Conservation (phyloP, 2,113 vertebrate species). For the Diphyllodes magnificus region DNA sequence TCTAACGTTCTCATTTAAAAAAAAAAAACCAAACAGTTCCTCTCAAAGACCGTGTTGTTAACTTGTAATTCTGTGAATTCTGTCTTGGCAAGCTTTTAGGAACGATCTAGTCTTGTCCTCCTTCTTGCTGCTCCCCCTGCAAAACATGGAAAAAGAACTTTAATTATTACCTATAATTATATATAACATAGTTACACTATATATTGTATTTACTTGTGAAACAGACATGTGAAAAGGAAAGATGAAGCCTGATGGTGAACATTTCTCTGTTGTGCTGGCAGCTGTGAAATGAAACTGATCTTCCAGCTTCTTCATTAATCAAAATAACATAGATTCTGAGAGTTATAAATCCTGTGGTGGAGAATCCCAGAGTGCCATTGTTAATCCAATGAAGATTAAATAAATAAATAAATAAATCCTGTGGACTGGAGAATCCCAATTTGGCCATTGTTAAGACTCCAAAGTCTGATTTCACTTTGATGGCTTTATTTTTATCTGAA, state of each 20-base stretch:
- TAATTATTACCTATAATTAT: neutral
- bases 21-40: neutral
- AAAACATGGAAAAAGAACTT: neutral
- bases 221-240: neutral
- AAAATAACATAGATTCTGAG: neutral
- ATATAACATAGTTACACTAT: neutral
- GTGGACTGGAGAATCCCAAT: no score
- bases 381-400: no score
- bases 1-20: neutral
- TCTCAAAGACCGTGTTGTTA: neutral
- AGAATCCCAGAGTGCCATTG: neutral
- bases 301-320: neutral
- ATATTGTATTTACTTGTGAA: neutral
- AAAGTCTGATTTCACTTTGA: neutral
- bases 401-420: no score
- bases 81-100: slow-evolving; percentile 26
- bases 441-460: neutral
- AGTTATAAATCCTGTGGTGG: neutral
- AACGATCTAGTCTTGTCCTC: slow-evolving; percentile 59
- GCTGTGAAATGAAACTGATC: neutral
- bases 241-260: neutral
- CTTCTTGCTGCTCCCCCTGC: slow-evolving; percentile 62
- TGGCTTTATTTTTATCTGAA: neutral
- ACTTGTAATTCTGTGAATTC: neutral
- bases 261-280: neutral